Base-by-base conservation (phyloP, 2,113 vertebrate species). In the Solenodon paradoxus region DNA sequence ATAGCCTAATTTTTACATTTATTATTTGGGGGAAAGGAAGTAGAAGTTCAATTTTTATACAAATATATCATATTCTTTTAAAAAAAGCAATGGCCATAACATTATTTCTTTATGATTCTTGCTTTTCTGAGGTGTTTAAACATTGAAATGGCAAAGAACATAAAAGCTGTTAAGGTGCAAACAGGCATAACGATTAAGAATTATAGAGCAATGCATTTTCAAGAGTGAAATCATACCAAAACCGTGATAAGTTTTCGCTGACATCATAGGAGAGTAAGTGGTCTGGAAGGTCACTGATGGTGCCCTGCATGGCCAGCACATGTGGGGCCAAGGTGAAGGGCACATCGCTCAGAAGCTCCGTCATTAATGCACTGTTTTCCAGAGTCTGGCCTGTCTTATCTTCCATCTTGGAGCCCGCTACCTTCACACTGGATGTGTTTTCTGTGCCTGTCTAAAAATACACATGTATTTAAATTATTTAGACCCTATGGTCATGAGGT, bases 251-350 rank as follows among this genome's bases (percentile, higher is more conserved):
- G 96, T 99, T 99, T 83, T 99, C 99, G 69, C 97, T 99, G 69
- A 98, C 96, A 95, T 99, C 98, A 22, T 96, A 98, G 94, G 98
- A 97, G 92, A 99, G 98, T 82, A 99, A 95, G 35, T 98, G 97
- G 77, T 99, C 99, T 0, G 99, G 99, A 59, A 99, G 95, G 13
- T 98, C 98, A 17, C 96, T 83, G 78, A 88, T 96, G 92, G 98
- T 97, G 28, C 98, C 94, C 97, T 99, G 99, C 87, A 98, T 97
- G 7, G 98, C 98, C 90, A 99, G 97, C 85, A 99, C 97, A 10
- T 99, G 99, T 4, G 99, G 99, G 0, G 99, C 99, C 92, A 99
- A 95, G 79, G 99, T 99, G 98, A 99, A 99, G 51, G 99, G 99
- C 13, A 99, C 95, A 0, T 99, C 99, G 13, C 97, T 98, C 26